These are phyloP conservation scores for Bambusicola thoracicus DNA, from an alignment of 2,113 vertebrate species.

Conservation along the genomic window DNA sequence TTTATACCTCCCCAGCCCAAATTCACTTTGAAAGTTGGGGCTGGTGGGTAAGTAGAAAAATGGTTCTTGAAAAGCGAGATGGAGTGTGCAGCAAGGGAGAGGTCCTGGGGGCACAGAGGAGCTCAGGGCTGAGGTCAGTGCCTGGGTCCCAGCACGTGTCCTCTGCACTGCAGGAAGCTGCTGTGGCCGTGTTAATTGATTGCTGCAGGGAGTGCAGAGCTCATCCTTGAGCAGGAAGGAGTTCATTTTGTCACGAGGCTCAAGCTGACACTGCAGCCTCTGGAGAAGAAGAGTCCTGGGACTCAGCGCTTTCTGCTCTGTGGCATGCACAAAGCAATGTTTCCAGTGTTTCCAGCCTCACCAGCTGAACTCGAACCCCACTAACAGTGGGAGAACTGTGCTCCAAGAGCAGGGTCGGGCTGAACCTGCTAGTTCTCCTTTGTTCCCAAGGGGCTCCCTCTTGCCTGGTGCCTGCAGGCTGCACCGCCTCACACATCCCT, in stretches of 20 bases:
- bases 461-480: not conserved
- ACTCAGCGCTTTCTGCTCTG: not conserved
- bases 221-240: not conserved
- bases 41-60: constrained; percentile 43
- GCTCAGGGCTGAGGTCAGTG: not conserved
- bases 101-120: not conserved
- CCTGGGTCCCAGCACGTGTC: not conserved
- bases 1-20: constrained; percentile 72
- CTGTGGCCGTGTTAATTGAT: not conserved
- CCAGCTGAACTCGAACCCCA: not conserved
- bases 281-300: not conserved
- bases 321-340: not conserved
- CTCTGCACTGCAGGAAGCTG: not conserved
- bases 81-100: accelerated
- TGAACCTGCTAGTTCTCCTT: constrained; percentile 18
- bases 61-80: constrained; percentile 43
- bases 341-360: not conserved
- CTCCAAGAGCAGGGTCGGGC: not conserved
- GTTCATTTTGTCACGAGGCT: not conserved
- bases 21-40: constrained; percentile 69
- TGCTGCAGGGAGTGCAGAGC: not conserved
- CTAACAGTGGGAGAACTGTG: not conserved
- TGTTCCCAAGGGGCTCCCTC: not conserved
- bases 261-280: not conserved
- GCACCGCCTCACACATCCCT: not conserved